A percentile compares a stretch with the other conserved stretches of the same genome.
Evolutionary conservation across 2,888 invertebrate genomes (phyloP).

Genomic region (Rhopalosiphum nymphaeae): DNA sequence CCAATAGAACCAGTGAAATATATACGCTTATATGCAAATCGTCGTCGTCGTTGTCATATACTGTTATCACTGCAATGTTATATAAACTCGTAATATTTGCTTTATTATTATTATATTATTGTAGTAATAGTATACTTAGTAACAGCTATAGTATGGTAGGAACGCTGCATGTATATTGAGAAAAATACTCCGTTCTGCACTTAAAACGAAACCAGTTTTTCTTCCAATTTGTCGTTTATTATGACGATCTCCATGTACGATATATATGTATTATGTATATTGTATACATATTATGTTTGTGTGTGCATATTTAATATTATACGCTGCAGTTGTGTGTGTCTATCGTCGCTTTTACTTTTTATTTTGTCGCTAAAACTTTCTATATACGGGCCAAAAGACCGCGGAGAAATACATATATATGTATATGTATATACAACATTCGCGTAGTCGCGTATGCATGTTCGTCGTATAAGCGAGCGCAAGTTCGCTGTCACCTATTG

Average conservation of each 20-base stretch:
- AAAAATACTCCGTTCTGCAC: constrained; percentile 29
- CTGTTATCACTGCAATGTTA: constrained; percentile 40
- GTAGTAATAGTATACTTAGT: not conserved
- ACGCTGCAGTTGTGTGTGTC: not conserved
- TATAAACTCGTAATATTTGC: constrained; percentile 33
- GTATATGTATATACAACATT: not conserved
- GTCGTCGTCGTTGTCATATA: not conserved
- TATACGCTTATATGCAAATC: constrained; percentile 35
- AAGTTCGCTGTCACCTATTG: not conserved
- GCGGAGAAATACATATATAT: not conserved
- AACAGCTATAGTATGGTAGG: not conserved
- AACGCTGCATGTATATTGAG: not conserved
- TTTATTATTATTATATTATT: not conserved
- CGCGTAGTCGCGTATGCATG: not conserved
- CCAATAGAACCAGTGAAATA: constrained; percentile 41
- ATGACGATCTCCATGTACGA: constrained; percentile 50
- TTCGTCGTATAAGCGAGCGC: not conserved
- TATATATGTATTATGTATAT: not conserved
- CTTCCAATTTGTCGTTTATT: constrained; percentile 61
- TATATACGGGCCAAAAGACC: constrained; percentile 28
- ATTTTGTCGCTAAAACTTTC: constrained; percentile 63
- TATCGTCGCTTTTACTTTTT: constrained; percentile 60
- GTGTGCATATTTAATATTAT: not conserved
- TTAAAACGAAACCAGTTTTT: constrained; percentile 61
- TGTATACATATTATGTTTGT: not conserved